phyloP scores from a whole-genome alignment of 1,140 invertebrate species.

The Marisa cornuarietis region DNA sequence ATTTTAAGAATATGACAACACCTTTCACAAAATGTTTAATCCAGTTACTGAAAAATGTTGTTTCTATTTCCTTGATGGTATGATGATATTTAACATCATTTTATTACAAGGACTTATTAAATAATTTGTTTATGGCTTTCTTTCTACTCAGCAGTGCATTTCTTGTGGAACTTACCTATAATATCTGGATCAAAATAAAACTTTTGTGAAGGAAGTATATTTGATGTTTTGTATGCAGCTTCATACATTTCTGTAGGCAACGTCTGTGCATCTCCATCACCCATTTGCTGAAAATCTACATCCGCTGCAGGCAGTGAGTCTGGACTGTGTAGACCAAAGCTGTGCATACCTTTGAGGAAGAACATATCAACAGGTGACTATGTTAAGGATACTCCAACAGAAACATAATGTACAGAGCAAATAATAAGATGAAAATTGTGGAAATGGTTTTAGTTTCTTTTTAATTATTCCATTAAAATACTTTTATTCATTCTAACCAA shows the following conservation, averaged over 20 bases:
- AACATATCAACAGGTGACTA: not conserved
- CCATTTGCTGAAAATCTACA: conserved; percentile 39
- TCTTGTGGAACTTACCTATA: conserved; percentile 71
- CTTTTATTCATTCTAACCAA: no score
- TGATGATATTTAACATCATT: no score
- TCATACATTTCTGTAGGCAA: conserved; percentile 47
- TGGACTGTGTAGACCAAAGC: conserved; percentile 87
- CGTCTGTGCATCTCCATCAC: conserved; percentile 40
- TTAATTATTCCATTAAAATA: no score
- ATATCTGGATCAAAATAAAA: conserved; percentile 85
- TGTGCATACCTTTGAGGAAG: conserved; percentile 55
- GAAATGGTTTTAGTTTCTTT: no score
- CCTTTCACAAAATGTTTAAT: no score
- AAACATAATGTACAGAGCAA: not conserved
- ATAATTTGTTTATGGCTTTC: no score
- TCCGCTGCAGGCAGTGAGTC: conserved; percentile 70
- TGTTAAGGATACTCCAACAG: not conserved
- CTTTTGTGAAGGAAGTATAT: conserved; percentile 43
- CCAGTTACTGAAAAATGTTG: no score
- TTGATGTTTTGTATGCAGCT: conserved; percentile 40
- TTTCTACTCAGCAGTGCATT: no score
- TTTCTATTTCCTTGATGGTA: no score
- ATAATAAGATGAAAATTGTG: no score
- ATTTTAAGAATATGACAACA: no score
- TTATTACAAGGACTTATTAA: no score